Evolutionary conservation across 2,888 invertebrate genomes (phyloP).

Genomic region (Embidobia sp.): DNA sequence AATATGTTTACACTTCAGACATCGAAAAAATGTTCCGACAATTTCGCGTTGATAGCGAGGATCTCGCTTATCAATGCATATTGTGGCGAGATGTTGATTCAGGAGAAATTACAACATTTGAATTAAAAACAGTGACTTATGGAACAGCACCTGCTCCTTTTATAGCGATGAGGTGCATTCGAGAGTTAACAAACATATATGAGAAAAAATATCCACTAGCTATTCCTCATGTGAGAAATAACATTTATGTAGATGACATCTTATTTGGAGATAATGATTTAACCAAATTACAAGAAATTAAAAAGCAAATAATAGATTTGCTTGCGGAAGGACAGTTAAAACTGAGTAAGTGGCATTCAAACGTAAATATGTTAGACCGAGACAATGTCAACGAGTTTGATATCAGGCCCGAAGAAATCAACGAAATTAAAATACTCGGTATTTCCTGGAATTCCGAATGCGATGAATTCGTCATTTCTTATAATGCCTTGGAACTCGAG

Average conservation of each 20-base stretch:
- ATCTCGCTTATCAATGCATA: slow-evolving; percentile 1
- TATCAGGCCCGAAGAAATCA: too few species aligned
- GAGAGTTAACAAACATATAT: not conserved
- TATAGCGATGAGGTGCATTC: not conserved
- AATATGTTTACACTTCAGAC: not conserved
- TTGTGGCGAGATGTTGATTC: not conserved
- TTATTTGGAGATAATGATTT: not conserved
- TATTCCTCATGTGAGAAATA: not conserved
- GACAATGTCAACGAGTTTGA: too few species aligned
- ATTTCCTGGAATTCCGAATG: too few species aligned
- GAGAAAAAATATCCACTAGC: not conserved
- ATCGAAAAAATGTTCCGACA: slow-evolving; percentile 12
- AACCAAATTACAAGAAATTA: too few species aligned
- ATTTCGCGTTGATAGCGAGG: not conserved
- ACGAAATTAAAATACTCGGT: too few species aligned
- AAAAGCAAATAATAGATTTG: too few species aligned
- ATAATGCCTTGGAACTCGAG: too few species aligned
- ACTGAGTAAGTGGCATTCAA: too few species aligned
- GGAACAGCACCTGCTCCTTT: not conserved
- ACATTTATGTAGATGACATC: slow-evolving; percentile 6
- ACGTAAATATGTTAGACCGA: too few species aligned
- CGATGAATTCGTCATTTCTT: too few species aligned
- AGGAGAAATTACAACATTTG: not conserved
- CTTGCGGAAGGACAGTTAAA: too few species aligned
- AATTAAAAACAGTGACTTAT: slow-evolving; percentile 8